A percentile compares a stretch with the other conserved stretches of the same genome.
Evolutionary conservation across 2,797 vertebrate species (phyloP).

Genomic region (Labroides dimidiatus): DNA sequence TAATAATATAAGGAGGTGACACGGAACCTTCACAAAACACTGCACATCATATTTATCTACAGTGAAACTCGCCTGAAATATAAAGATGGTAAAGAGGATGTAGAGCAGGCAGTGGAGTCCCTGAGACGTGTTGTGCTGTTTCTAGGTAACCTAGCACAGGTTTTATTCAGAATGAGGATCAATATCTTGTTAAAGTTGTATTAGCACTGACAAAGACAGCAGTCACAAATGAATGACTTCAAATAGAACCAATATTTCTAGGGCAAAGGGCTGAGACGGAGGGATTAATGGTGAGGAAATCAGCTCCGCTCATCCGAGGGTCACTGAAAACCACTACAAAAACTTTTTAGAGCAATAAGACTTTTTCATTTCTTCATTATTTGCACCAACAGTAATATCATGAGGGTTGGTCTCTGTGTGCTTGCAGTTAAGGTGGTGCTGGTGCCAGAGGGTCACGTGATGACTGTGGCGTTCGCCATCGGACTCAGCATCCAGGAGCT

Average conservation of each 20-base stretch:
- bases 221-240: background rate
- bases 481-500: slow-evolving; percentile 79
- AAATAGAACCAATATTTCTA: background rate
- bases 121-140: slow-evolving; percentile 1
- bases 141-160: slow-evolving; percentile 21
- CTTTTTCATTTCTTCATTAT: too few species aligned
- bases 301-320: background rate
- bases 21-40: background rate
- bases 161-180: background rate
- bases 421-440: slow-evolving; percentile 87
- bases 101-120: background rate
- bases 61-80: background rate
- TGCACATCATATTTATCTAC: background rate
- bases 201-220: background rate
- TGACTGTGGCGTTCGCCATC: slow-evolving; percentile 85
- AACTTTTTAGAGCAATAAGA: too few species aligned
- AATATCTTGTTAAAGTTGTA: background rate
- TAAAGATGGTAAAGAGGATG: background rate
- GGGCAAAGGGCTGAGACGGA: background rate
- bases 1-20: background rate
- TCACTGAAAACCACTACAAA: background rate
- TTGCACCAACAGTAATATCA: too few species aligned
- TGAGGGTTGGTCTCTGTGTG: background rate
- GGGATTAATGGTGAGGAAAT: too few species aligned
- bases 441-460: slow-evolving; percentile 85